A percentile compares a stretch with the other conserved stretches of the same genome.
Conservation (phyloP, 2,113 vertebrate genomes). For the Ancistrus triradiatus region DNA sequence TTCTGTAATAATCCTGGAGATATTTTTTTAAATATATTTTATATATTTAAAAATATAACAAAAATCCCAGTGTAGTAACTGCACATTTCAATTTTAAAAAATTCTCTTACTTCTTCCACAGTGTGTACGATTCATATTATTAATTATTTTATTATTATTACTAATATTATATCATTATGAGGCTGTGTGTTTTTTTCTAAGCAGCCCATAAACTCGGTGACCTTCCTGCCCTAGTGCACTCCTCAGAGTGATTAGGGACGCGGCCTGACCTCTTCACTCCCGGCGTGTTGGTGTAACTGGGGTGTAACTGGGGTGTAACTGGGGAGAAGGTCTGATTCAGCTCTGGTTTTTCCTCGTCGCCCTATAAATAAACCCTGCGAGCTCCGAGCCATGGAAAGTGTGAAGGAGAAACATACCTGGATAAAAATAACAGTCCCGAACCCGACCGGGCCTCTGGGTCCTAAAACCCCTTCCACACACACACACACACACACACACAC, state of each 20-base stretch:
- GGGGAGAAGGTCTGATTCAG: background rate
- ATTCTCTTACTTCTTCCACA: too few species aligned
- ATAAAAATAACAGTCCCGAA: constrained; percentile 39
- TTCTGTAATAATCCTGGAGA: too few species aligned
- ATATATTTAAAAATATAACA: too few species aligned
- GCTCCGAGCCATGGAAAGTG: constrained; percentile 36
- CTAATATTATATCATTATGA: too few species aligned
- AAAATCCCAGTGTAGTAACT: too few species aligned
- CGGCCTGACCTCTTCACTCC: background rate
- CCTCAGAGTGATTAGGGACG: background rate
- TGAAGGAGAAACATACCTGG: constrained; percentile 43
- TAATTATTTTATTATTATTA: too few species aligned
- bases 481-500: constrained; percentile 2
- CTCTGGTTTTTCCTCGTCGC: background rate
- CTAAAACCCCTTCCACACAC: background rate
- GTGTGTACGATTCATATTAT: too few species aligned
- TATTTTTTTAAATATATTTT: too few species aligned
- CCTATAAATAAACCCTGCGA: constrained; percentile 19
- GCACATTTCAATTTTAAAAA: too few species aligned
- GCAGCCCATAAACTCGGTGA: background rate
- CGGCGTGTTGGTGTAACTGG: too few species aligned
- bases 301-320: constrained; percentile 3
- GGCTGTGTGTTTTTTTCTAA: too few species aligned
- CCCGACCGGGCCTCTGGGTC: background rate
- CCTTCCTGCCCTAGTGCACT: background rate